phyloP scores from a whole-genome alignment of 2,797 vertebrate species.

The Tragopan temminckii region DNA sequence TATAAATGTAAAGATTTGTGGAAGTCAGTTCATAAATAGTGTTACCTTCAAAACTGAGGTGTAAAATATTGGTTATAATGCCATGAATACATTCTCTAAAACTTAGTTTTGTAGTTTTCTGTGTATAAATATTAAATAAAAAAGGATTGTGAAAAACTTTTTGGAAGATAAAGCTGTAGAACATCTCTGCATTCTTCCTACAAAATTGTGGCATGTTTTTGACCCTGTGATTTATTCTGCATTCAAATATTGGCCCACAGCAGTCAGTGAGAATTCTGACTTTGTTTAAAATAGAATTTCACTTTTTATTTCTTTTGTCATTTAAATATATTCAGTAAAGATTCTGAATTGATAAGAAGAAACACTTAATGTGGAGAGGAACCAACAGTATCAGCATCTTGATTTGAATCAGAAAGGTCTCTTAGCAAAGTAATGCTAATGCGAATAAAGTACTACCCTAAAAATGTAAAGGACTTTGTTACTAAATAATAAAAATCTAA shows the following conservation, averaged over 20 bases:
- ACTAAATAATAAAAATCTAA: constrained; percentile 41
- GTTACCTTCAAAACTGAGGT: neutral
- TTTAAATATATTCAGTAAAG: constrained; percentile 8
- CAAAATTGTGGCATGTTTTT: neutral
- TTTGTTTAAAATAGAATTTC: neutral
- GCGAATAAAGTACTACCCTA: neutral
- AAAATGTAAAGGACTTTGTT: constrained; percentile 39
- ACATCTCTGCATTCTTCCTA: neutral
- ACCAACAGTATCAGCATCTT: neutral
- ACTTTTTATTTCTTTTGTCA: neutral
- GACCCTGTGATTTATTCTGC: neutral
- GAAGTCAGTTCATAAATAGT: neutral
- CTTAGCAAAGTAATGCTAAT: neutral
- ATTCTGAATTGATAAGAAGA: neutral
- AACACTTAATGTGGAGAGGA: constrained; percentile 12
- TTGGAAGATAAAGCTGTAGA: neutral
- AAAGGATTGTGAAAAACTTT: neutral
- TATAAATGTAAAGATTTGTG: neutral
- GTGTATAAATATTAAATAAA: neutral
- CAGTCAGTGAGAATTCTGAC: neutral
- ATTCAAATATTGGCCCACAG: neutral
- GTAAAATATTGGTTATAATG: neutral
- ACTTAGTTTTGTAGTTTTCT: neutral
- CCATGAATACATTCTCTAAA: neutral
- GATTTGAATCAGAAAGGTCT: constrained; percentile 1